These are phyloP conservation scores for Hippoglossus stenolepis DNA, from an alignment of 2,113 vertebrate genomes.

Conservation along the genomic window DNA sequence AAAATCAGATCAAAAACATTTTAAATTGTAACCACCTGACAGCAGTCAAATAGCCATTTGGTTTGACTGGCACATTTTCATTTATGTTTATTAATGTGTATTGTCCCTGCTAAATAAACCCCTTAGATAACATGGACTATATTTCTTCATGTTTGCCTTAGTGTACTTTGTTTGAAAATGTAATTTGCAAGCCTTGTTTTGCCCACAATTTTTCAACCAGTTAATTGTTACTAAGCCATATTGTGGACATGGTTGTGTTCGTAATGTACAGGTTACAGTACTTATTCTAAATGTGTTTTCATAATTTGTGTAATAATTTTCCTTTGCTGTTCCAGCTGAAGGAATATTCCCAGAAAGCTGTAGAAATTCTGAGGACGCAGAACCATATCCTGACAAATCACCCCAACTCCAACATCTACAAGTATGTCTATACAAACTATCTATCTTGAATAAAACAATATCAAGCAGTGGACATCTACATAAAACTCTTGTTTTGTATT, in stretches of 20 bases:
- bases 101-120: not conserved
- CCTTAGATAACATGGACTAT: not conserved
- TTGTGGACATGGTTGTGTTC: not conserved
- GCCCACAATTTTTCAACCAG: not conserved
- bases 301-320: constrained; percentile 5
- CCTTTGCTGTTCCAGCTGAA: constrained; percentile 85
- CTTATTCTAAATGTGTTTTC: not conserved
- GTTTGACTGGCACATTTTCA: not conserved
- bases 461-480: not conserved
- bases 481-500: constrained; percentile 4
- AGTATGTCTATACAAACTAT: constrained; percentile 82
- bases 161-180: not conserved
- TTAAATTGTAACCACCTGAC: not conserved
- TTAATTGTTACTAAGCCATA: not conserved
- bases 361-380: constrained; percentile 95
- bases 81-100: not conserved
- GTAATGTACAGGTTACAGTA: not conserved
- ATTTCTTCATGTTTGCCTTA: not conserved
- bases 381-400: constrained; percentile 99
- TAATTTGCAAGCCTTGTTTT: not conserved
- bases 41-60: not conserved
- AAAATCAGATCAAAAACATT: not conserved
- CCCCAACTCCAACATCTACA: constrained; percentile 99
- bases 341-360: constrained; percentile 97
- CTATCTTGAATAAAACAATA: not conserved